Evolutionary conservation across 37 sponge, comb jelly and placozoan genomes (phyloP).

Genomic region (Aphrocallistes beatrix): DNA sequence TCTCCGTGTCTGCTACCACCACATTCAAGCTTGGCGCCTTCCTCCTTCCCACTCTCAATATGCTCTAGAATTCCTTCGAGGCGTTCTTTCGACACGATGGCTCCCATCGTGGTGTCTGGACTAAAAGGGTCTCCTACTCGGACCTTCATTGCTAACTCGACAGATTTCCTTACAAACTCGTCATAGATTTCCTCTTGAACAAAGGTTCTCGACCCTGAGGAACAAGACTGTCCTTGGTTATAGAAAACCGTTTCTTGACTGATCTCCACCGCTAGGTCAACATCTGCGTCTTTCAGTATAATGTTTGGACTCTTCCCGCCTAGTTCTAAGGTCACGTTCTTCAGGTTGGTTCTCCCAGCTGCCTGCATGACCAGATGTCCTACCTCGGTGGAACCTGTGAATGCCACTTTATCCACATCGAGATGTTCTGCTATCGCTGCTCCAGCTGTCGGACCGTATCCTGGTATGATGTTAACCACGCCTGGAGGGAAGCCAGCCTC

Average conservation of each 20-base stretch:
- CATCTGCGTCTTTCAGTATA: constrained; percentile 46
- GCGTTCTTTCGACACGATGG: constrained; percentile 30
- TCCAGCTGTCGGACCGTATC: constrained; percentile 35
- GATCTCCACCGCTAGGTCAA: constrained; percentile 36
- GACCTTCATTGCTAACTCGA: constrained; percentile 18
- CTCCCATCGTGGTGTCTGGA: constrained; percentile 31
- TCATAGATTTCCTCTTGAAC: constrained; percentile 50
- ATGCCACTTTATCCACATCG: constrained; percentile 45
- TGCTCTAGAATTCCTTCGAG: constrained; percentile 36
- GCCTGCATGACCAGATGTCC: constrained; percentile 47
- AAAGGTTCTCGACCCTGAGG: constrained; percentile 38
- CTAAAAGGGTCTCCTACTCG: constrained; percentile 38
- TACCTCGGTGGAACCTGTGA: constrained; percentile 55
- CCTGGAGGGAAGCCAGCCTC: constrained; percentile 31
- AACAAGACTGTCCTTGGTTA: constrained; percentile 48
- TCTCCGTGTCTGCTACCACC: constrained; percentile 39
- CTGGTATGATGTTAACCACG: constrained; percentile 15
- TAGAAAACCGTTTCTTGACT: constrained; percentile 35
- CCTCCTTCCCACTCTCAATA: constrained; percentile 36
- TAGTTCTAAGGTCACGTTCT: constrained; percentile 45
- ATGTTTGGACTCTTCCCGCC: constrained; percentile 60
- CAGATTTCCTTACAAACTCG: constrained; percentile 38
- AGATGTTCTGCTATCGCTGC: constrained; percentile 37
- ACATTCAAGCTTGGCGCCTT: constrained; percentile 42
- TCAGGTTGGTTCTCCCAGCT: constrained; percentile 42